A percentile compares a stretch with the other conserved stretches of the same genome.
These are phyloP conservation scores for Amblyjoppa proteus DNA, from an alignment of 2,888 invertebrate species.

Conservation along the genomic window DNA sequence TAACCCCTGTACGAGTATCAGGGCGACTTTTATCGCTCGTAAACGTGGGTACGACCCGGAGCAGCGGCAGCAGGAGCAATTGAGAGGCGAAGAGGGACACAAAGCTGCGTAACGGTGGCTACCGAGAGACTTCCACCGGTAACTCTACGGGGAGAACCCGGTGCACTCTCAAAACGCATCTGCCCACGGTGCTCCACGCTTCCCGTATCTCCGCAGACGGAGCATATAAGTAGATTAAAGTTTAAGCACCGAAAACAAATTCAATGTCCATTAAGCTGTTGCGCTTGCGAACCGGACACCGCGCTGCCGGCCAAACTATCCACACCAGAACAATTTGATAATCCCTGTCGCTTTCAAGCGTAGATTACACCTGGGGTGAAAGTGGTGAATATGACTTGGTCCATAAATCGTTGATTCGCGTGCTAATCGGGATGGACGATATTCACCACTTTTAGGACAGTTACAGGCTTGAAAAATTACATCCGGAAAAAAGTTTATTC, in stretches of 20 bases:
- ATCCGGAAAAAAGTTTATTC: too few species aligned
- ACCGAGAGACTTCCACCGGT: constrained; percentile 46
- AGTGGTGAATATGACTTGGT: not conserved
- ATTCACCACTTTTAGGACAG: not conserved
- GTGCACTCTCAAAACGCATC: constrained; percentile 24
- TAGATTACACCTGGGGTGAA: not conserved
- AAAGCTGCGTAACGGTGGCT: constrained; percentile 42
- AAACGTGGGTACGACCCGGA: constrained; percentile 60
- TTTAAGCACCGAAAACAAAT: constrained; percentile 38
- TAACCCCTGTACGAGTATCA: constrained; percentile 65
- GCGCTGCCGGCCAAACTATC: not conserved
- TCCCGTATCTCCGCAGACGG: not conserved
- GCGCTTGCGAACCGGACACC: not conserved
- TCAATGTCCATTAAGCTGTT: constrained; percentile 21
- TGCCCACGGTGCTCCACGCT: not conserved
- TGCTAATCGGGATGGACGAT: not conserved
- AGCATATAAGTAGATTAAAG: constrained; percentile 48
- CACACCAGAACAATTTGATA: constrained; percentile 5
- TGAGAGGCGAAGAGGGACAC: constrained; percentile 24
- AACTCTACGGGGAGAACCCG: constrained; percentile 43
- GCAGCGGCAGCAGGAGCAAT: constrained; percentile 37
- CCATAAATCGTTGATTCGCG: not conserved
- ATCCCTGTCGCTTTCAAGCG: not conserved
- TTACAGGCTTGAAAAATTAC: too few species aligned
- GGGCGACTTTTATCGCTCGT: constrained; percentile 70